Base-by-base conservation (phyloP, 2,888 invertebrate genomes). In the Strigamia maritima region DNA sequence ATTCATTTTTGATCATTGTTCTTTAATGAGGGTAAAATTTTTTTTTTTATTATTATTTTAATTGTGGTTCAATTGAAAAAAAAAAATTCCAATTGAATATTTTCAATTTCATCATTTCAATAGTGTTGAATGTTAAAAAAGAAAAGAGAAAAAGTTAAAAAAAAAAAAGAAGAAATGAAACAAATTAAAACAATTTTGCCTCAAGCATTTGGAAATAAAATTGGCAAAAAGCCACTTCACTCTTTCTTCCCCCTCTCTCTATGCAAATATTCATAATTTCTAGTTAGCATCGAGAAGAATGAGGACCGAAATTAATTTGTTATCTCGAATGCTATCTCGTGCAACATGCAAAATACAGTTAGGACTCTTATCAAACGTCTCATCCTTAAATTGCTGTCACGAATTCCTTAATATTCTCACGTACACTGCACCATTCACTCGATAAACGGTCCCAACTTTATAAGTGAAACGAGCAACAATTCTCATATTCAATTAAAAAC, bases 291-390 rank as follows among this genome's bases (percentile, higher is more conserved):
- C 22, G 60, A 65, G 60, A 65, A 65, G 22, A 65, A 65, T 24
- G 60, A 65, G 60, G 28, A 70, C 26, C 26, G 28, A 70, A 70
- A 70, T 70, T 70, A 70, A 70, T 70, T 70, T 70, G 16, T 70
- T 70, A 70, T 70, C 70, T 70, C 70, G 70, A 70, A 26, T 70
- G 70, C 26, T 70, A 70, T 70, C 70, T 26, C 70, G 70, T 28
- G 70, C 70, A 70, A 70, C 70, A 26, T 70, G 70, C 70, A 70
- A 70, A 35, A 70, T 70, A 70, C 24, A 65, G 60, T 65, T 22
- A 65, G 60, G 60, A 65, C 60, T 65, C 60, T 65, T 65, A 65
- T 65, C 60, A 65, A 65, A 65, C 22, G 14, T 65, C 60, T 65
- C 60, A 65, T 65, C 60, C 60, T 65, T 65, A 65, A 65, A 65